A percentile compares a stretch with the other conserved stretches of the same genome.
phyloP scores from a whole-genome alignment of 2,113 vertebrate genomes.

The Pantherophis guttatus region DNA sequence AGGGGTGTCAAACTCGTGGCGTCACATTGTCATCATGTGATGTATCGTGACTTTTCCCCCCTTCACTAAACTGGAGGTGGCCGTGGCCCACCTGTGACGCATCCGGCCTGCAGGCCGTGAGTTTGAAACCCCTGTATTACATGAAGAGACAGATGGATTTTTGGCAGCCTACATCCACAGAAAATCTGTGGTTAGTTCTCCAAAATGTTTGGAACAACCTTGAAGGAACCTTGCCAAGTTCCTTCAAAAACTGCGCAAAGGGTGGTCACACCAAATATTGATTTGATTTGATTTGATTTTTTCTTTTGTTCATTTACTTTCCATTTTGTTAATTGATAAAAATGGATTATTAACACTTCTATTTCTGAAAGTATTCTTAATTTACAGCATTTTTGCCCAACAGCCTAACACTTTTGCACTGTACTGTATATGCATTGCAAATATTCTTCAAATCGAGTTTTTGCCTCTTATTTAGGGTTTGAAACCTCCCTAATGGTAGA shows the following conservation, averaged over 20 bases:
- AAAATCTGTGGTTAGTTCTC: neutral
- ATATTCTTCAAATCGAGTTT: neutral
- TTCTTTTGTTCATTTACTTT: neutral
- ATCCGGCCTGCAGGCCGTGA: no score
- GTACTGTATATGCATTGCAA: neutral
- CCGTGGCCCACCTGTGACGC: no score
- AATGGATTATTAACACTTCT: neutral
- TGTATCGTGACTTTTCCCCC: no score
- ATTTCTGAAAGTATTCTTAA: neutral
- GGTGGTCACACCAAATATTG: no score
- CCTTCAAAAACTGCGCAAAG: neutral
- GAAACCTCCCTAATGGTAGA: neutral
- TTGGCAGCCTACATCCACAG: neutral
- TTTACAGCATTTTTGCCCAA: neutral
- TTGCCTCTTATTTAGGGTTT: neutral
- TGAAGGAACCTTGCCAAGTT: neutral
- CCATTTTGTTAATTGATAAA: neutral
- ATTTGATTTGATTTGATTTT: neutral
- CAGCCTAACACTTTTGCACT: neutral
- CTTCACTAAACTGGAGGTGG: no score
- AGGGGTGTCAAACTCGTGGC: no score
- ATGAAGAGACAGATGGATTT: neutral
- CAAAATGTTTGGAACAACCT: neutral
- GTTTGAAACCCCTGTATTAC: no score
- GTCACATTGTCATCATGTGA: no score